Evolutionary conservation across 2,797 vertebrate species (phyloP), one percentile per base, ranked within the genome.

Genomic region (Falco cherrug): DNA sequence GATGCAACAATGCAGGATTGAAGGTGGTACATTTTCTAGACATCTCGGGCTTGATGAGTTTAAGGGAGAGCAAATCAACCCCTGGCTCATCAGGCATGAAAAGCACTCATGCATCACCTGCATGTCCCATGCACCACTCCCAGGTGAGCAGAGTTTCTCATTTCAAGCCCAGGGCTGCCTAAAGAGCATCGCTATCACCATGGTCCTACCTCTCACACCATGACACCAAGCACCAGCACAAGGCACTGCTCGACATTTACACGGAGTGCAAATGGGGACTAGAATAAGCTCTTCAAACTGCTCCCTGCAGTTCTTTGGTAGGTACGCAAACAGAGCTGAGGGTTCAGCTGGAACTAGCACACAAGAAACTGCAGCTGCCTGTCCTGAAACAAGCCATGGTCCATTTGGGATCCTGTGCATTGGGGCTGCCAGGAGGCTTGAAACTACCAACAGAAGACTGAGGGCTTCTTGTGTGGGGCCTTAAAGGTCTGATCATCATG

Each of bases 381-480:
- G 43, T 43, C 26, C 29, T 53, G 87, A 51, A 76, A 57, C 11
- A 48, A 73, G 25, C 48, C 16, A 10, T 5, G 56, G 50, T 31
- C 63, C 33, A 11, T 57, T 24, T 48, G 69, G 39, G 50, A 69
- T 63, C 43, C 39, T 48, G 37, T 3, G 28, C 25, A 28, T 11
- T 15, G 22, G 18, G 28, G 54, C 43, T 56, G 45, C 43, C 43
- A 33, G n/a, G 43, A 64, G 37, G 5, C 51, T 69, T 35, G n/a
- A 64, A 64, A 31, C 50, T 39, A 35, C 31, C 11, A 51, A 25
- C 10, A 57, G 26, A 84, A n/a, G 54, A 69, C 22, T 3, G n/a
- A 76, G 51, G 31, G 26, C 39, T 26, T 12, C 4, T 0, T 9
- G 16, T 39, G 50, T 57, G 1, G 2, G 35, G 41, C 6, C 2